Percentiles rank a stretch among this genome's conserved stretches.
These are phyloP conservation scores for Brachionus sp. DNA, from an alignment of 1,140 invertebrate species.

Conservation along the genomic window DNA sequence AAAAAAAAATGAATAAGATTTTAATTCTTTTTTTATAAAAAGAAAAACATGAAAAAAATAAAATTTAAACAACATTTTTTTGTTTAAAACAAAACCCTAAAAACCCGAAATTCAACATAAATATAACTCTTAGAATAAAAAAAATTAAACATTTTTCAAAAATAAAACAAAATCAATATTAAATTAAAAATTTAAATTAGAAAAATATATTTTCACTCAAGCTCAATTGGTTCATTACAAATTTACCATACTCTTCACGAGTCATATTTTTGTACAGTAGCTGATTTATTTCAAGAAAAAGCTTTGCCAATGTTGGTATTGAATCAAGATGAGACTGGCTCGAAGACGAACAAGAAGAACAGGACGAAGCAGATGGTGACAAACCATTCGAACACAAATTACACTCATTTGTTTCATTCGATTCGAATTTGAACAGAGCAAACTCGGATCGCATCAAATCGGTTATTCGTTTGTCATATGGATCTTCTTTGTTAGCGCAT, in stretches of 20 bases:
- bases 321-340: neutral
- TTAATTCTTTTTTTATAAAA: neutral
- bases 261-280: neutral
- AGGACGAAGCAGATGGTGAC: neutral
- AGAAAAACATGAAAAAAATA: neutral
- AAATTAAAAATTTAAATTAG: neutral
- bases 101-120: neutral
- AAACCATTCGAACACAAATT: neutral
- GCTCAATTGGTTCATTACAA: neutral
- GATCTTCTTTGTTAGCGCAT: neutral
- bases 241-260: neutral
- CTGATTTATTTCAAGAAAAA: slow-evolving; percentile 2
- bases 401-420: neutral
- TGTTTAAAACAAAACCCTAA: neutral
- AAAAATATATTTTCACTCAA: neutral
- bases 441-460: slow-evolving; percentile 43
- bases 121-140: neutral
- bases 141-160: neutral
- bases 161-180: neutral
- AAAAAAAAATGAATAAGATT: neutral
- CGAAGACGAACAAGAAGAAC: neutral
- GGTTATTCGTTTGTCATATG: slow-evolving; percentile 24
- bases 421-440: slow-evolving; percentile 32
- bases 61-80: neutral
- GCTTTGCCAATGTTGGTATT: neutral